Evolutionary conservation across 2,888 invertebrate genomes (phyloP), one percentile per base, ranked within the genome.

Genomic region (Microdon myrmicae): DNA sequence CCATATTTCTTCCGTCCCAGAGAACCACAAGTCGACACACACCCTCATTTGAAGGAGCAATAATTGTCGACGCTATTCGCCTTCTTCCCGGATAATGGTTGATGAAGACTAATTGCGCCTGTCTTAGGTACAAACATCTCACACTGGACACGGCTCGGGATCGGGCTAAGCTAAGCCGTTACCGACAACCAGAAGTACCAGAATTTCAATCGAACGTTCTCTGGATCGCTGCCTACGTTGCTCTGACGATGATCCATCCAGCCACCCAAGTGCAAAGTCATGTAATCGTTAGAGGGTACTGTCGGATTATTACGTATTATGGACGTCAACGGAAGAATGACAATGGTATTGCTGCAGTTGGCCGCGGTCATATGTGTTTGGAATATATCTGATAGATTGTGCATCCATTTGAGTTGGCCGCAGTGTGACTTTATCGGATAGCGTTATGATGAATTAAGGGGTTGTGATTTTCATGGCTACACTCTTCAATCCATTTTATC

Each of bases 261-360:
- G 58, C 64, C 64, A 64, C 64, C 64, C 64, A 64, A 64, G 64
- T 64, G 64, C 64, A 64, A 64, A 64, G 64, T 64, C 64, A 58
- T 64, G 64, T 64, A 64, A 64, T 64, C 64, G 58, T 64, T 64
- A 64, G 64, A 64, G 64, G 51, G 49, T 41, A 58, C 64, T 64
- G 64, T 64, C 64, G 64, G 64, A 64, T 64, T 64, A 64, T 64
- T 64, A 64, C 64, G 64, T 64, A 58, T 64, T 64, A 64, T 58
- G 64, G 64, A 64, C 64, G 58, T 64, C 64, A 64, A 58, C 64
- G 64, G 58, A 41, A 45, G 51, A 58, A 64, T 64, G 64, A 64
- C 64, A 64, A 64, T 64, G 58, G 39, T 13, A 25, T n/a, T 8
- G 38, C 31, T 38, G 64, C 64, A 64, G 51, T 58, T 58, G 64